Base-by-base conservation (phyloP, 1,140 invertebrate species). In the Helicoverpa zea region DNA sequence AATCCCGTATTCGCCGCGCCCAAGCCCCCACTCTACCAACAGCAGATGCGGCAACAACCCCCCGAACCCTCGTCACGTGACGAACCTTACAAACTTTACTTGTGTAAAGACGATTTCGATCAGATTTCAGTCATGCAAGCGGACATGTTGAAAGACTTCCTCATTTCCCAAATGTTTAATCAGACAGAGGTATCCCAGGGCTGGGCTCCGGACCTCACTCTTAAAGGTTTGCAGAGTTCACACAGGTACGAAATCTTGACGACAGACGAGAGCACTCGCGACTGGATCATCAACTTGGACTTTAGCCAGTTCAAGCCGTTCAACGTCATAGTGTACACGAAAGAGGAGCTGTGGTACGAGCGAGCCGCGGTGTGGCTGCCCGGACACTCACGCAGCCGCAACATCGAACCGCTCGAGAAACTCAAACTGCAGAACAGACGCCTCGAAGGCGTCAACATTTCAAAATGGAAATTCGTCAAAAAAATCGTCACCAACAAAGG, bases 321-420 rank as follows among this genome's bases (percentile, higher is more conserved):
- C 73, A 87, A 89, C 30, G 88, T 94, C 9, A 68, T 94, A 4
- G 88, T 92, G 11, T 94, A 94, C 73, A 92, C 90, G 2, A 88
- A 87, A 12, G 91, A 94, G 49, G 92, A 94, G 73, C 70, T 94
- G 59, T 93, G 90, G 90, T 92, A 92, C 64, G 92, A 94, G 68
- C 85, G 93, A 11, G 93, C 91, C 5, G 92, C 92, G n/a, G 87
- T 95, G n/a, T 94, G 92, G 93, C 80, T 95, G 18, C 92, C 92
- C 3, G 92, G 91, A n/a, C 91, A 94, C 88, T 91, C 92, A 47
- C 90, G 84, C 79, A 85, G 81, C 70, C 81, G 85, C 4, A 89
- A 87, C 54, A 83, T 92, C 9, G 89, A 91, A 16, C 94, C 94
- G 2, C 64, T 94, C 12, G 68, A 81, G 0, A 94, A 95, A 63